Evolutionary conservation across 2,888 invertebrate species (phyloP).

Genomic region (Linnaemya vulpina): DNA sequence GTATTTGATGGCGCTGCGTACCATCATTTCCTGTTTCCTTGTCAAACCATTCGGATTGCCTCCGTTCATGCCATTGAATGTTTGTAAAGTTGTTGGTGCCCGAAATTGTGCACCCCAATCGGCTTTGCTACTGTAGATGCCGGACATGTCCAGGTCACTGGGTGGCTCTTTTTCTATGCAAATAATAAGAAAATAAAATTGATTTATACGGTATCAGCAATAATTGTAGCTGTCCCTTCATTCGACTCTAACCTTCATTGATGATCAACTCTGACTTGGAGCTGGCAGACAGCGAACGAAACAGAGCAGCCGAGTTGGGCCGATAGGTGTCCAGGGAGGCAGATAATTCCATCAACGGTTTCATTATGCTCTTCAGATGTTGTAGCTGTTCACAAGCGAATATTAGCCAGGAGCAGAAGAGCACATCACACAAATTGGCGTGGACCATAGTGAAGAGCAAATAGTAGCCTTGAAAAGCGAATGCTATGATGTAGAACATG

Average conservation of each 20-base stretch:
- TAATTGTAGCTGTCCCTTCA: not conserved
- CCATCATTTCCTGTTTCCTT: slow-evolving; percentile 92
- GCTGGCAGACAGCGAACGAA: slow-evolving; percentile 85
- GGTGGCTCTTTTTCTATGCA: slow-evolving; percentile 83
- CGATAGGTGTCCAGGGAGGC: slow-evolving; percentile 90
- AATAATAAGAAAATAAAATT: slow-evolving; percentile 28
- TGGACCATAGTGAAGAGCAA: slow-evolving; percentile 86
- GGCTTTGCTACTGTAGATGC: slow-evolving; percentile 90
- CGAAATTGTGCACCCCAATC: slow-evolving; percentile 91
- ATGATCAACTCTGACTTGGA: slow-evolving; percentile 82
- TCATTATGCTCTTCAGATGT: slow-evolving; percentile 93
- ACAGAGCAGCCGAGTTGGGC: slow-evolving; percentile 89
- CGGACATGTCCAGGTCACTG: slow-evolving; percentile 87
- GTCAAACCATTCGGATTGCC: slow-evolving; percentile 91
- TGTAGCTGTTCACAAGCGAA: slow-evolving; percentile 94
- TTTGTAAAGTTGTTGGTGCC: slow-evolving; percentile 87
- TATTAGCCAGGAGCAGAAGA: slow-evolving; percentile 93
- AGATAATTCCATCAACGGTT: slow-evolving; percentile 93
- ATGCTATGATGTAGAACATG: slow-evolving; percentile 86
- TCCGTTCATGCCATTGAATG: slow-evolving; percentile 83
- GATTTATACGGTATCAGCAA: slow-evolving; percentile 30
- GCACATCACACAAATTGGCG: slow-evolving; percentile 87
- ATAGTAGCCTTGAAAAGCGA: slow-evolving; percentile 89
- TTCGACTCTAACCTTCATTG: slow-evolving; percentile 79
- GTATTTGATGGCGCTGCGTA: slow-evolving; percentile 93